These are phyloP conservation scores for Neoscelio sp. DNA, from an alignment of 2,888 invertebrate genomes.

Conservation along the genomic window DNA sequence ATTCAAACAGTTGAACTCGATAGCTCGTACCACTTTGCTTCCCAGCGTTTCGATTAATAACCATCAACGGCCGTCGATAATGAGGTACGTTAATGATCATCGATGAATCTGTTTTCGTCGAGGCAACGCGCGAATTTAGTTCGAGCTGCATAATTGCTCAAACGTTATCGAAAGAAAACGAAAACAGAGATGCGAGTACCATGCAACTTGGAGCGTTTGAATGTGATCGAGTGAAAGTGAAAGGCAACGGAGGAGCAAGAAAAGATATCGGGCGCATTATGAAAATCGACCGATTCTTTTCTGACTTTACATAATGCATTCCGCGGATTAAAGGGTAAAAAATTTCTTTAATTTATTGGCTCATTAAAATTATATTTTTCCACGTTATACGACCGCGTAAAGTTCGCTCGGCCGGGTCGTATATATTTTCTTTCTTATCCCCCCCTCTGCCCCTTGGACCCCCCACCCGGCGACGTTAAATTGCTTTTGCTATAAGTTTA, in stretches of 20 bases:
- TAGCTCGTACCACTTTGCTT: no score
- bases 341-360: constrained; percentile 4
- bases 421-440: not conserved
- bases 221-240: constrained; percentile 64
- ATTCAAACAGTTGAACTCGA: no score
- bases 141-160: no score
- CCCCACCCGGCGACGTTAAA: not conserved
- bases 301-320: constrained; percentile 15
- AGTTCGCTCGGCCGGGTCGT: no score
- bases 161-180: constrained; percentile 9
- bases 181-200: constrained; percentile 49
- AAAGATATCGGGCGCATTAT: constrained; percentile 53
- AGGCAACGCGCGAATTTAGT: no score
- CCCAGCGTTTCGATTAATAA: no score
- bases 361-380: constrained; percentile 13
- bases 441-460: not conserved
- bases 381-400: no score
- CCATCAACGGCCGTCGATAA: no score
- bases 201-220: constrained; percentile 21
- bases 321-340: not conserved
- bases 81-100: no score
- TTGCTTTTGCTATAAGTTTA: no score
- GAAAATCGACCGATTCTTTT: constrained; percentile 51
- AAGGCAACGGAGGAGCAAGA: constrained; percentile 43
- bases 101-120: no score